Evolutionary conservation across 2,888 invertebrate genomes (phyloP).

Genomic region (Ferdinandea cuprea): DNA sequence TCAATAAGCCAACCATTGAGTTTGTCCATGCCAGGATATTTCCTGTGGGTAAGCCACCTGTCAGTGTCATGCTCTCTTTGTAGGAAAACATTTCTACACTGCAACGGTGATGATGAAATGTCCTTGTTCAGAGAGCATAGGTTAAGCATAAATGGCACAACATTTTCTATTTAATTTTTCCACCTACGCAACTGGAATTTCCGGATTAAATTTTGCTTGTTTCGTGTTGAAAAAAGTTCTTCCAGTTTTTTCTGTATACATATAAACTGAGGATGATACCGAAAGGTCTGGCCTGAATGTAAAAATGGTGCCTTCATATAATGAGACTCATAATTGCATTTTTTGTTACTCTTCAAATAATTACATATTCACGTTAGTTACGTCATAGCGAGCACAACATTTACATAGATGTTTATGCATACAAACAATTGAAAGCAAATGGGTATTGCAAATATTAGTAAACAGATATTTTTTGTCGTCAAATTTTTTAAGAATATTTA

Average conservation of each 20-base stretch:
- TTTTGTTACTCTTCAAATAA: background rate
- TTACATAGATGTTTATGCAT: background rate
- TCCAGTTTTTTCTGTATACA: background rate
- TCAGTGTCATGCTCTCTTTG: conserved; percentile 9
- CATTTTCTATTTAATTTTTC: background rate
- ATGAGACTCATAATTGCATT: conserved; percentile 11
- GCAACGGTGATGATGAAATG: background rate
- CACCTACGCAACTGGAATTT: background rate
- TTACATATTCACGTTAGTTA: background rate
- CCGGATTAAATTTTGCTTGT: background rate
- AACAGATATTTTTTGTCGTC: background rate
- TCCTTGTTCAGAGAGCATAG: background rate
- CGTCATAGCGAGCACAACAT: background rate
- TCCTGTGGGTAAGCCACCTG: conserved; percentile 10
- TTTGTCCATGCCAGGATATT: conserved; percentile 1
- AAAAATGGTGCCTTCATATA: background rate
- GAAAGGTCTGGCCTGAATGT: background rate
- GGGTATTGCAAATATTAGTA: background rate
- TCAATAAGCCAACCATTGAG: conserved; percentile 13
- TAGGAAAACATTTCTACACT: background rate
- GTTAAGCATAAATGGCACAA: background rate
- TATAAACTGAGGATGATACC: background rate
- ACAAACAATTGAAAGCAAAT: background rate
- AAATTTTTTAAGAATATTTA: too few relatives aligned
- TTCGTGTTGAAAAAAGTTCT: conserved; percentile 3